phyloP scores from a whole-genome alignment of 2,113 vertebrate genomes.

The Cyphomyrus plagiostoma region DNA sequence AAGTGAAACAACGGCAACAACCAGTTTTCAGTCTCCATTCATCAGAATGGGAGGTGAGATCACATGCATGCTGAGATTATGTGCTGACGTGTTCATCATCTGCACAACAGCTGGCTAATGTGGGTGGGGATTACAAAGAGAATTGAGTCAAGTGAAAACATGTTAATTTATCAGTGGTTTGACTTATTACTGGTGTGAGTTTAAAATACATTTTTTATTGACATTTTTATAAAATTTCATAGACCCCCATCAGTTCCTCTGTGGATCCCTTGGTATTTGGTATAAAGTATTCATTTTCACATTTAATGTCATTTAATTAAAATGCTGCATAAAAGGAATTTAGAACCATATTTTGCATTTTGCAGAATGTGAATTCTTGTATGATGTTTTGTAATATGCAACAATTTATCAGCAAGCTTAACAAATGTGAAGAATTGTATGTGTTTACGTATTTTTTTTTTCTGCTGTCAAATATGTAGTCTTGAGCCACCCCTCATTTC shows the following conservation, averaged over 20 bases:
- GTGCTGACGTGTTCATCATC: not conserved
- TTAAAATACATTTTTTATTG: not conserved
- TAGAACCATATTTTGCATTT: not conserved
- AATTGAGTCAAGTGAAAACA: not conserved
- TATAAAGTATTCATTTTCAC: not conserved
- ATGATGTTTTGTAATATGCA: not conserved
- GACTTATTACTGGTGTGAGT: not conserved
- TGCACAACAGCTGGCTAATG: not conserved
- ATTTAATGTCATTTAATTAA: not conserved
- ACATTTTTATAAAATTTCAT: not conserved
- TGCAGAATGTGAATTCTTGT: not conserved
- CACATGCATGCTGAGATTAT: not conserved
- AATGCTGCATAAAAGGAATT: not conserved
- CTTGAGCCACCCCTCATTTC: not conserved
- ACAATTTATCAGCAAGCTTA: not conserved
- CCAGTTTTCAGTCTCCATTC: not conserved
- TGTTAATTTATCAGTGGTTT: not conserved
- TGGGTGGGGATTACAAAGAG: not conserved
- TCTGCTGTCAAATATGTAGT: not conserved
- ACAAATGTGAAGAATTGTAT: not conserved
- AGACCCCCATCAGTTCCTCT: not conserved
- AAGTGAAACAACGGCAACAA: not conserved
- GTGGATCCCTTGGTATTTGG: not conserved
- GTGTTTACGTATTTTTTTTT: not conserved
- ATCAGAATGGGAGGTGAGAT: not conserved